phyloP scores from a whole-genome alignment of 2,797 vertebrate genomes.

The Hippopotamyrus pictus region DNA sequence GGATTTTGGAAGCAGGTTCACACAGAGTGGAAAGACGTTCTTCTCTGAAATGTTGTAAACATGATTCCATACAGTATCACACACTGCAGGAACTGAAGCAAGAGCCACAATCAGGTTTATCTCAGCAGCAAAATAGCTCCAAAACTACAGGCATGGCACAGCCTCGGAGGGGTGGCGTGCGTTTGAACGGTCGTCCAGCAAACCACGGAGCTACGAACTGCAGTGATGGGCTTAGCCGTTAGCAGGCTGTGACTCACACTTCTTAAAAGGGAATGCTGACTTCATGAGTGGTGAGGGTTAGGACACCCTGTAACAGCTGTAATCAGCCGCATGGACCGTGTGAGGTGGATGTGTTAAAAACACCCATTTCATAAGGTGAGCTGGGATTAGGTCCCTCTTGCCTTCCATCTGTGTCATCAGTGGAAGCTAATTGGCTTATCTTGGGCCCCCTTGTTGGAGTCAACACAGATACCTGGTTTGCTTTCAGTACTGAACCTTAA shows the following conservation, averaged over 20 bases:
- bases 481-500: constrained; percentile 3
- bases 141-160: not conserved
- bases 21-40: not conserved
- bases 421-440: not conserved
- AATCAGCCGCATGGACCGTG: constrained; percentile 15
- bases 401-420: not conserved
- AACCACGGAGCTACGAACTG: not conserved
- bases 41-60: not conserved
- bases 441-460: not conserved
- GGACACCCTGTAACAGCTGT: not conserved
- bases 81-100: not conserved
- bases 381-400: not conserved
- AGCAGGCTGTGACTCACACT: constrained; percentile 13
- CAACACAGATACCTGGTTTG: not conserved
- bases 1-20: constrained; percentile 14
- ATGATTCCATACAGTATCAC: not conserved
- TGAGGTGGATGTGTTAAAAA: not conserved
- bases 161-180: not conserved
- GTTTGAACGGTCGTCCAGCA: not conserved
- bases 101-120: not conserved
- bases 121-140: not conserved
- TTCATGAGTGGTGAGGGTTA: constrained; percentile 6
- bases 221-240: not conserved
- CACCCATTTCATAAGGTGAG: constrained; percentile 5
- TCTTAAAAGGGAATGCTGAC: constrained; percentile 15